A percentile compares a stretch with the other conserved stretches of the same genome.
These are phyloP conservation scores for Thamnaconus septentrionalis DNA, from an alignment of 2,113 vertebrate species.

Conservation along the genomic window DNA sequence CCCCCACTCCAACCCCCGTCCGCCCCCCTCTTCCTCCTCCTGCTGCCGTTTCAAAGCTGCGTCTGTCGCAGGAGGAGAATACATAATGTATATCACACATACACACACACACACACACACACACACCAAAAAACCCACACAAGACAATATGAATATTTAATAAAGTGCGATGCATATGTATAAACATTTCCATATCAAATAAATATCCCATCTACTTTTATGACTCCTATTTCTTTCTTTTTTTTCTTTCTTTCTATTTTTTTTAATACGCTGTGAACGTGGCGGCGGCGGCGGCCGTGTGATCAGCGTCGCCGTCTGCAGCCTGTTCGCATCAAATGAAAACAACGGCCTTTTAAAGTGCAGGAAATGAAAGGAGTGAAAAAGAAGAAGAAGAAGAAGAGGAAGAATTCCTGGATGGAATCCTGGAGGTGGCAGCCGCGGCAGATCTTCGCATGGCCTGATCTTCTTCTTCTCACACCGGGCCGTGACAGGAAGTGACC, in stretches of 20 bases:
- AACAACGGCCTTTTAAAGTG: too few species aligned
- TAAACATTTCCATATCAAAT: slow-evolving; percentile 77
- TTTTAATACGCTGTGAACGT: slow-evolving; percentile 6
- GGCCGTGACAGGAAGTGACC: too few species aligned
- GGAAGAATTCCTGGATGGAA: too few species aligned
- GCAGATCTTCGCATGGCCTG: too few species aligned
- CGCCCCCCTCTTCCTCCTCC: slow-evolving; percentile 40
- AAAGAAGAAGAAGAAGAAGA: too few species aligned
- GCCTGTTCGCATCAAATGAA: too few species aligned
- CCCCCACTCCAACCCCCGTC: too few species aligned
- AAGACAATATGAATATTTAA: slow-evolving; percentile 77
- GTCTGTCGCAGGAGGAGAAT: slow-evolving; percentile 63
- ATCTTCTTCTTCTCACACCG: too few species aligned
- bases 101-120: slow-evolving; percentile 25
- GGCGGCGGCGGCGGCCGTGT: background rate
- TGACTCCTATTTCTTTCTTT: slow-evolving; percentile 42
- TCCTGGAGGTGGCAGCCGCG: too few species aligned
- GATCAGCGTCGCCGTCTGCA: too few species aligned
- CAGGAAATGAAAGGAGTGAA: too few species aligned
- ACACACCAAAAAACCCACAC: slow-evolving; percentile 52
- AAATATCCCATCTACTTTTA: slow-evolving; percentile 67
- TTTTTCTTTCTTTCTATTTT: slow-evolving; percentile 37
- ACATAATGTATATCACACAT: slow-evolving; percentile 72
- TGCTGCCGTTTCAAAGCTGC: slow-evolving; percentile 63
- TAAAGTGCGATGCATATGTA: slow-evolving; percentile 64